phyloP scores from a whole-genome alignment of 2,888 invertebrate species.

The Mallateleia sp. region DNA sequence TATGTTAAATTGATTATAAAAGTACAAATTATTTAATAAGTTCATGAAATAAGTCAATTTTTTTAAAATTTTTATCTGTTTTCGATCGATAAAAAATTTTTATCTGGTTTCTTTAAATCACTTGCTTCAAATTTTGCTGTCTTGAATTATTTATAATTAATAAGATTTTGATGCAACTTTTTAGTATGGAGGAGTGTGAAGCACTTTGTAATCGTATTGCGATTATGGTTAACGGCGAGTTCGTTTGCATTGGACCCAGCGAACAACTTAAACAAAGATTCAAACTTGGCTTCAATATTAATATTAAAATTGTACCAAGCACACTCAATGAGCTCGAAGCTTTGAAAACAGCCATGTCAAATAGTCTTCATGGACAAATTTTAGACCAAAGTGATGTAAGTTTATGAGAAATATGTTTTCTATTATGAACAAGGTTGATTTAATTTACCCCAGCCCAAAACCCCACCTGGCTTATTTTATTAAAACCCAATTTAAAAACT shows the following conservation, averaged over 20 bases:
- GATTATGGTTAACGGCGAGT: conserved; percentile 39
- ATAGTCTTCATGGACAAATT: conserved; percentile 91
- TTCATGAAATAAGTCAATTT: too few species aligned
- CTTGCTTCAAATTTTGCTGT: too few species aligned
- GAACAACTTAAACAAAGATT: conserved; percentile 32
- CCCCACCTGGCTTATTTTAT: too few species aligned
- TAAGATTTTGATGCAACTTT: not conserved
- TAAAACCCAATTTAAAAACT: too few species aligned
- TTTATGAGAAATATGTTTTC: conserved; percentile 38
- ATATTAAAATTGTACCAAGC: conserved; percentile 8
- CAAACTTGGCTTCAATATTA: conserved; percentile 24
- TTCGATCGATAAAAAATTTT: too few species aligned
- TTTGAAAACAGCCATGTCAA: conserved; percentile 90
- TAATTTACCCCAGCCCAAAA: too few species aligned
- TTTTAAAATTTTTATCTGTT: too few species aligned
- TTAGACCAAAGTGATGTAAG: conserved; percentile 93
- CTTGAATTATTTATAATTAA: too few species aligned
- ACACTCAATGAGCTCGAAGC: conserved; percentile 84
- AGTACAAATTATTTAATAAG: too few species aligned
- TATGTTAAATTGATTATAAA: not conserved
- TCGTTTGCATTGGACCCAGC: conserved; percentile 26
- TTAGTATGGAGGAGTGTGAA: conserved; percentile 95
- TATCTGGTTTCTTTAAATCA: too few species aligned
- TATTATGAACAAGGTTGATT: too few species aligned
- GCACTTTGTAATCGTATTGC: conserved; percentile 31